Percentiles rank a stretch among this genome's conserved stretches.
phyloP scores from a whole-genome alignment of 37 sponge, comb jelly and placozoan species.

The Bolinopsis microptera region DNA sequence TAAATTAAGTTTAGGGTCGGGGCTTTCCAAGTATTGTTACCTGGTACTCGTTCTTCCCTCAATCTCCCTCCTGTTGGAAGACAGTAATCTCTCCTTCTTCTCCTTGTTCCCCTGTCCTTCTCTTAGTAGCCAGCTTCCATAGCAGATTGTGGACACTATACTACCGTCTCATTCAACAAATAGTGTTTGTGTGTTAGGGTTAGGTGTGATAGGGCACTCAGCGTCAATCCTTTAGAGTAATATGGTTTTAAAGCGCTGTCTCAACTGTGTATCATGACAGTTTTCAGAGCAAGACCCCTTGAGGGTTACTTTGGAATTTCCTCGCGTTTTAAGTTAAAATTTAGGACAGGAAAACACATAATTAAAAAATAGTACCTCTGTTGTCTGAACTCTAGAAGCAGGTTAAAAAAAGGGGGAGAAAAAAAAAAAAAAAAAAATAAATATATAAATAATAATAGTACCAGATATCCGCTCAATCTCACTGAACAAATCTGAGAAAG shows the following conservation, averaged over 20 bases:
- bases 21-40: no score
- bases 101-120: slow-evolving; percentile 57
- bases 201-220: background rate
- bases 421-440: no score
- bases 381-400: slow-evolving; percentile 22
- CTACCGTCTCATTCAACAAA: no score
- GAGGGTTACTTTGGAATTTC: no score
- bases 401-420: no score
- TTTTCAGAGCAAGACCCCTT: no score
- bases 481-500: no score
- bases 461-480: slow-evolving; percentile 49
- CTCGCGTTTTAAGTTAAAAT: no score
- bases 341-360: background rate
- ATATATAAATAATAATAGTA: no score
- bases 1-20: no score
- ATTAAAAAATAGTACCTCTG: background rate
- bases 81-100: slow-evolving; percentile 18
- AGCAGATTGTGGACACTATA: background rate
- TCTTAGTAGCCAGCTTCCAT: slow-evolving; percentile 44
- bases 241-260: no score
- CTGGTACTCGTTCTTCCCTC: slow-evolving; percentile 22
- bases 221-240: slow-evolving; percentile 15
- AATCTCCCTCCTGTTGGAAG: background rate
- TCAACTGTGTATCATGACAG: no score
- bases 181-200: background rate